Evolutionary conservation across 2,113 vertebrate genomes (phyloP).

Genomic region (Oncorhynchus masou): DNA sequence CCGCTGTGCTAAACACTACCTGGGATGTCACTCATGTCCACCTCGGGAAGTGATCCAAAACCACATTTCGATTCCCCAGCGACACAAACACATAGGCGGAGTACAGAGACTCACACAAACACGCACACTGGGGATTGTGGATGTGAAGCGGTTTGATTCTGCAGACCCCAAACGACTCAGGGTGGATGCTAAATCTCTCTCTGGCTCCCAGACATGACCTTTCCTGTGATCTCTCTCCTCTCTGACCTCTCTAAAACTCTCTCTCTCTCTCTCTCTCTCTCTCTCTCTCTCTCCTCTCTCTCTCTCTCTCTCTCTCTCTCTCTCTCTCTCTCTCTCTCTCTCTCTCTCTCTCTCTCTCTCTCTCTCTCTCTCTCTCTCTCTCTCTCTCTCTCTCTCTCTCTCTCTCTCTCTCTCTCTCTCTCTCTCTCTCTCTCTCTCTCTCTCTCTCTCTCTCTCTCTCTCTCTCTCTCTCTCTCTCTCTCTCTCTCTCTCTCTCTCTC

Average conservation of each 20-base stretch:
- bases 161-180: not conserved
- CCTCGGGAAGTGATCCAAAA: constrained; percentile 67
- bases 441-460: too few relatives aligned
- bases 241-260: not conserved
- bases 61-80: constrained; percentile 32
- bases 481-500: too few relatives aligned
- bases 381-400: too few relatives aligned
- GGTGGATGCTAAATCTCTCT: not conserved
- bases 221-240: too few relatives aligned
- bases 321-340: too few relatives aligned
- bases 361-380: too few relatives aligned
- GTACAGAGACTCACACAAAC: not conserved
- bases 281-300: not conserved
- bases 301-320: not conserved
- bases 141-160: not conserved
- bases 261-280: too few relatives aligned
- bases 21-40: constrained; percentile 62
- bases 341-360: not conserved
- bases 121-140: not conserved
- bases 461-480: too few relatives aligned
- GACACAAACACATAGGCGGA: not conserved
- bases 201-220: too few relatives aligned
- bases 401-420: too few relatives aligned
- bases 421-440: too few relatives aligned
- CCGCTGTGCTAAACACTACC: constrained; percentile 69